Conservation (phyloP, 2,113 vertebrate genomes). For the Platichthys stellatus region DNA sequence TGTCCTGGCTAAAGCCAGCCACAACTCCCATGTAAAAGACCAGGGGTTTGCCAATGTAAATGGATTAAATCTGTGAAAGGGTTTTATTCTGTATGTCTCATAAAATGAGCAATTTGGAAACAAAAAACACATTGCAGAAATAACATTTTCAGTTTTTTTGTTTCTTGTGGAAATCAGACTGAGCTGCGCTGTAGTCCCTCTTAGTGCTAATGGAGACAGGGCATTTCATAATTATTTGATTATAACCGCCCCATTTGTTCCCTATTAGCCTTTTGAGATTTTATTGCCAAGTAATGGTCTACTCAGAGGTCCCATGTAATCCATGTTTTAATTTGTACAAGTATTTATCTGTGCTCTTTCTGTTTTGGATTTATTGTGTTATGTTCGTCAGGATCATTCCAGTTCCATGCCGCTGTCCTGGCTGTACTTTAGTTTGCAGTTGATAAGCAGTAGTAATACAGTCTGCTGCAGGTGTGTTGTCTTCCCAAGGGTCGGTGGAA, state of each 20-base stretch:
- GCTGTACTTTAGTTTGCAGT: constrained; percentile 30
- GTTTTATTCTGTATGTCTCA: constrained; percentile 23
- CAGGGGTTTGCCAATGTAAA: constrained; percentile 3
- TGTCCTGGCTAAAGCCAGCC: constrained; percentile 33
- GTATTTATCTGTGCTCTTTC: constrained; percentile 1
- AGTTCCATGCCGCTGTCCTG: constrained; percentile 28
- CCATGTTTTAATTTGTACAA: constrained; percentile 27
- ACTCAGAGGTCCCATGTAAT: constrained; percentile 48
- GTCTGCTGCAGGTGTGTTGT: constrained; percentile 35
- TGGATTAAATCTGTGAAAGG: neutral
- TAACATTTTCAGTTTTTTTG: neutral
- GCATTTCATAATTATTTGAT: constrained; percentile 49
- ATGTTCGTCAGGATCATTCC: constrained; percentile 56
- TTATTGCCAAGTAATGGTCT: constrained; percentile 55
- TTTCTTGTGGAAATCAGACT: neutral
- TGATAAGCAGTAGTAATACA: constrained; percentile 12
- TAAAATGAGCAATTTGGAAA: constrained; percentile 34
- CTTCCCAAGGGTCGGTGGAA: constrained; percentile 28
- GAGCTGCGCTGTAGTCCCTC: constrained; percentile 11
- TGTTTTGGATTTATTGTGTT: constrained; percentile 33
- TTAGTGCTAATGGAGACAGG: constrained; percentile 40
- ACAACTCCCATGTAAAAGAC: neutral
- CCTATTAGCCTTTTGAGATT: constrained; percentile 65
- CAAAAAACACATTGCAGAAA: neutral
- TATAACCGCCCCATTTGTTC: constrained; percentile 14